phyloP scores from a whole-genome alignment of 2,888 invertebrate species.

The Falcaria lacertinaria region DNA sequence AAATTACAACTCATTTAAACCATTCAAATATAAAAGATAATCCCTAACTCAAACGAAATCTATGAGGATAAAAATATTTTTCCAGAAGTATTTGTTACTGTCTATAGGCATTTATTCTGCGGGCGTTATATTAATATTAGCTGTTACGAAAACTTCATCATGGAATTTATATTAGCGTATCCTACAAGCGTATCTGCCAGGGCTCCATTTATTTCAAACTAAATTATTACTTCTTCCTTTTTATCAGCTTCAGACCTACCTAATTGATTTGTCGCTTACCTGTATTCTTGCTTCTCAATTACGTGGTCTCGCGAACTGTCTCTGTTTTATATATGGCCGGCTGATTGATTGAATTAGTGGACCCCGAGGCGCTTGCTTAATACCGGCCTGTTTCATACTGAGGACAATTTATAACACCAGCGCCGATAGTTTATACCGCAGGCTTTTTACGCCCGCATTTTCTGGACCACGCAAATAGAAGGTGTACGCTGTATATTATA shows the following conservation, averaged over 20 bases:
- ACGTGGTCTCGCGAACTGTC: conserved; percentile 69
- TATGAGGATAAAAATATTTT: not conserved
- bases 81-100: not conserved
- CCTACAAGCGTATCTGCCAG: conserved; percentile 28
- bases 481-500: too few species aligned
- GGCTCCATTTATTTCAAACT: conserved; percentile 45
- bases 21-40: too few species aligned
- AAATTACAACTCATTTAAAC: too few species aligned
- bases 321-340: conserved; percentile 69
- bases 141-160: conserved; percentile 29
- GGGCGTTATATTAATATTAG: conserved; percentile 16
- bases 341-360: conserved; percentile 77
- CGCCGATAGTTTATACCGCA: conserved; percentile 41
- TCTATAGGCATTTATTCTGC: not conserved
- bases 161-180: conserved; percentile 37
- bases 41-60: too few species aligned
- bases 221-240: conserved; percentile 68
- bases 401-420: conserved; percentile 59
- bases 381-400: conserved; percentile 51
- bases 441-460: conserved; percentile 21
- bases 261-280: conserved; percentile 75
- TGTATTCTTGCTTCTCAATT: conserved; percentile 70
- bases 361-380: conserved; percentile 64
- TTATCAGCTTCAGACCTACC: conserved; percentile 61
- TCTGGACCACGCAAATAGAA: conserved; percentile 1